Evolutionary conservation across 2,888 invertebrate species (phyloP).

Genomic region (Bedellia somnulentella): DNA sequence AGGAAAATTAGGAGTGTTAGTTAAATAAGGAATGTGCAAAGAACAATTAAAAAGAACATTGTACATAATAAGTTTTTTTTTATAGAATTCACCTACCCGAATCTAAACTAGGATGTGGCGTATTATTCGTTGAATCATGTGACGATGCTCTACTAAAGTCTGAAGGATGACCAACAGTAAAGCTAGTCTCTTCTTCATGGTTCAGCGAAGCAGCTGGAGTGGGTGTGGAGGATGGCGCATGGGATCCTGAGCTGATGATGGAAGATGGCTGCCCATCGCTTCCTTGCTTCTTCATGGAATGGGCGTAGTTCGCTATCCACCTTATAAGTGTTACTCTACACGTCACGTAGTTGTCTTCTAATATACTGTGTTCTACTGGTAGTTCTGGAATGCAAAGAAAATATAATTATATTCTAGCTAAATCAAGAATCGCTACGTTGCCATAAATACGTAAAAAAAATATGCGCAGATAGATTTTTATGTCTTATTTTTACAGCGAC

Average conservation of each 20-base stretch:
- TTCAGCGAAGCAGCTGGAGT: conserved; percentile 38
- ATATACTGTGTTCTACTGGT: conserved; percentile 72
- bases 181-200: conserved; percentile 52
- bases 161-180: conserved; percentile 46
- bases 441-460: too few species aligned
- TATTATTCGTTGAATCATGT: conserved; percentile 51
- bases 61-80: conserved; percentile 8
- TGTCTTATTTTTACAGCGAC: too few species aligned
- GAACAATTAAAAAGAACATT: conserved; percentile 6
- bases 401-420: too few species aligned
- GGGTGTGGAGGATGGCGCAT: conserved; percentile 37
- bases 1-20: neutral
- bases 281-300: conserved; percentile 68
- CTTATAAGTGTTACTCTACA: conserved; percentile 86
- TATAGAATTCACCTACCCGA: too few species aligned
- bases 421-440: too few species aligned
- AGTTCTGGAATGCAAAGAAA: conserved; percentile 62
- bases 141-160: conserved; percentile 53
- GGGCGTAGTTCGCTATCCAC: conserved; percentile 86
- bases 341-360: conserved; percentile 66
- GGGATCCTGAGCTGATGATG: conserved; percentile 45
- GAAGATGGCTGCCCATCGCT: conserved; percentile 50
- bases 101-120: conserved; percentile 63
- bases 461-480: too few species aligned
- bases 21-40: neutral